These are phyloP conservation scores for Helicoverpa assulta DNA, from an alignment of 2,888 invertebrate genomes.

Conservation along the genomic window DNA sequence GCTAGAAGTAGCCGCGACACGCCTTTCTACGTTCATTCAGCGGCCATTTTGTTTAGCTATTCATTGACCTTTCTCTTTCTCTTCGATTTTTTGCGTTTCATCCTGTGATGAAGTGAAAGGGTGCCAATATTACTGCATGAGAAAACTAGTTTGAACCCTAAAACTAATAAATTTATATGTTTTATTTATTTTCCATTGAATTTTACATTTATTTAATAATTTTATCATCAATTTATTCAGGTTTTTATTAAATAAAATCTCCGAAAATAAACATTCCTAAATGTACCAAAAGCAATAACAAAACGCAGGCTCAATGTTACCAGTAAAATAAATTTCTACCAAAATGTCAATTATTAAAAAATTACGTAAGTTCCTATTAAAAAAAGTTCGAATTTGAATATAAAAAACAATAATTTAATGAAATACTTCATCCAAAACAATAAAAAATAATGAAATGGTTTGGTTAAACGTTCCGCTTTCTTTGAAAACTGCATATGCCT, in stretches of 20 bases:
- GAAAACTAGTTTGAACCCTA: not conserved
- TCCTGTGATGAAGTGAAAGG: constrained; percentile 50
- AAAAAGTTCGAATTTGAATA: not conserved
- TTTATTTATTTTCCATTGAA: not conserved
- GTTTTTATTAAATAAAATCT: not conserved
- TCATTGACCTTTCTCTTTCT: constrained; percentile 69
- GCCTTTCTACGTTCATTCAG: constrained; percentile 84
- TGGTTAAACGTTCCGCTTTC: constrained; percentile 2
- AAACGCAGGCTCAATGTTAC: constrained; percentile 44
- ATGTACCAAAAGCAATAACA: constrained; percentile 31
- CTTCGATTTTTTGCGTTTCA: constrained; percentile 57
- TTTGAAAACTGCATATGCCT: not conserved
- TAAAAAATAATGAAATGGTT: too few species aligned
- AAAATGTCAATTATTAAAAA: constrained; percentile 10
- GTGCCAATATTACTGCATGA: constrained; percentile 7
- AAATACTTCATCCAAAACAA: too few species aligned
- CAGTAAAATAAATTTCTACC: constrained; percentile 15
- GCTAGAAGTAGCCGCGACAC: constrained; percentile 83
- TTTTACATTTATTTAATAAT: not conserved
- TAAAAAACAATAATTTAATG: not conserved
- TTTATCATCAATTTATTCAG: not conserved
- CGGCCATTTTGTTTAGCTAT: constrained; percentile 86
- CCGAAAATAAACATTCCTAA: not conserved
- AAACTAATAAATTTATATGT: not conserved
- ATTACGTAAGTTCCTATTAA: constrained; percentile 4